phyloP scores from a whole-genome alignment of 2,888 invertebrate genomes.

The Ferdinandea cuprea region DNA sequence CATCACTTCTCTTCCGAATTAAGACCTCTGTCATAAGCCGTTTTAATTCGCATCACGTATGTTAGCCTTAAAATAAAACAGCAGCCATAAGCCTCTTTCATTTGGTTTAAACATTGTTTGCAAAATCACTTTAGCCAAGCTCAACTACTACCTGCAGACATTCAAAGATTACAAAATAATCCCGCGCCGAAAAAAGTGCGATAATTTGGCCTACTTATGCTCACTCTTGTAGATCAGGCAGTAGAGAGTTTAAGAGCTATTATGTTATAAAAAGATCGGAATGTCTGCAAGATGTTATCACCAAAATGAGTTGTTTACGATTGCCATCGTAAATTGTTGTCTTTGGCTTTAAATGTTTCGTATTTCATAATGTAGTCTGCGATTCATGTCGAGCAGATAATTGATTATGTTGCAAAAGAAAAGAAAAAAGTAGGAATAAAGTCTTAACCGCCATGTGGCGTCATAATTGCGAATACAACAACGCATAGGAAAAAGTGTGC shows the following conservation, averaged over 20 bases:
- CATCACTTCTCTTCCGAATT: background rate
- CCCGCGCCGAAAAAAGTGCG: conserved; percentile 27
- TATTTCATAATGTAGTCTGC: conserved; percentile 34
- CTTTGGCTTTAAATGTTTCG: conserved; percentile 26
- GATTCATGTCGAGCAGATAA: conserved; percentile 40
- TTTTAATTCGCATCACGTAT: conserved; percentile 12
- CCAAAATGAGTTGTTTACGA: conserved; percentile 45
- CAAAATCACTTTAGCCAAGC: background rate
- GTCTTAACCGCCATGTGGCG: conserved; percentile 10
- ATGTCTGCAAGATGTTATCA: conserved; percentile 28
- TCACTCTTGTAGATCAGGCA: background rate
- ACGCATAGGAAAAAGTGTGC: conserved; percentile 4
- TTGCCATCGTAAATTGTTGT: conserved; percentile 34
- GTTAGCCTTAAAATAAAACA: background rate
- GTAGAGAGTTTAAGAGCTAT: background rate
- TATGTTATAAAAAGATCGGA: conserved; percentile 31
- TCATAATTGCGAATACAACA: conserved; percentile 24
- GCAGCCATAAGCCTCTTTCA: background rate
- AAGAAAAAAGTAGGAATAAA: too few relatives aligned
- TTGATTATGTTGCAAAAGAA: conserved; percentile 41
- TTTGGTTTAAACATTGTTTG: background rate
- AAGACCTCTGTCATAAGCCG: background rate
- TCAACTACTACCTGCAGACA: background rate
- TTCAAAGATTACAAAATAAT: conserved; percentile 13
- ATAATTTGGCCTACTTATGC: conserved; percentile 50